Percentiles rank a stretch among this genome's conserved stretches.
phyloP scores from a whole-genome alignment of 1,140 invertebrate species.

The Tetramorium simillimum region DNA sequence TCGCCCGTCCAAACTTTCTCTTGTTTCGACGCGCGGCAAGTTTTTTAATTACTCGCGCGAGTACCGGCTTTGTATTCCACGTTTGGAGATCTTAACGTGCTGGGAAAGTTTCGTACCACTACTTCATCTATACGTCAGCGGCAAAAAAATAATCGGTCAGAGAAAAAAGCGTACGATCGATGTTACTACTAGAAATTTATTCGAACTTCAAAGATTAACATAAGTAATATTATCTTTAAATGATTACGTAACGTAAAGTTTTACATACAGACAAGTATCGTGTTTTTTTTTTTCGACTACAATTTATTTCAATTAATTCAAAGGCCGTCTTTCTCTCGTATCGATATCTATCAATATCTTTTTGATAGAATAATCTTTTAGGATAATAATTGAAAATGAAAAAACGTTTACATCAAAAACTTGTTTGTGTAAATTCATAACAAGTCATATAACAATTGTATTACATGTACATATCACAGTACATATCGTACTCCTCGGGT shows the following conservation, averaged over 20 bases:
- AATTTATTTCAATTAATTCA: background rate
- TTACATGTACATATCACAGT: no score
- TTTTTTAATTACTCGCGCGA: conserved; percentile 58
- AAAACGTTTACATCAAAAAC: background rate
- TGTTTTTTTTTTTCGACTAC: background rate
- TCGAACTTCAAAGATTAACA: background rate
- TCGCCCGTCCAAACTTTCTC: conserved; percentile 39
- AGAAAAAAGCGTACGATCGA: conserved; percentile 1
- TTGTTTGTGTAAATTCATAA: background rate
- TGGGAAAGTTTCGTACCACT: conserved; percentile 13
- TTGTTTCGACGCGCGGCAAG: conserved; percentile 42
- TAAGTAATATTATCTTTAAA: background rate
- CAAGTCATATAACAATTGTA: background rate
- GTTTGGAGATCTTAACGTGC: conserved; percentile 51
- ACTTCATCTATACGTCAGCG: conserved; percentile 23
- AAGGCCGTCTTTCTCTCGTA: background rate
- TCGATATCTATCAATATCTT: background rate
- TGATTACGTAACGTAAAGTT: background rate
- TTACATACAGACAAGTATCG: background rate
- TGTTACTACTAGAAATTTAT: background rate
- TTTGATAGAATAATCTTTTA: background rate
- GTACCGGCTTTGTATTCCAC: conserved; percentile 34
- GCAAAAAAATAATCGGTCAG: background rate
- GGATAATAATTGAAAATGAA: background rate
- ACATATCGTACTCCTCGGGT: background rate